Evolutionary conservation across 2,797 vertebrate genomes (phyloP), one percentile per base, ranked within the genome.

Genomic region (Myripristis jacobus): DNA sequence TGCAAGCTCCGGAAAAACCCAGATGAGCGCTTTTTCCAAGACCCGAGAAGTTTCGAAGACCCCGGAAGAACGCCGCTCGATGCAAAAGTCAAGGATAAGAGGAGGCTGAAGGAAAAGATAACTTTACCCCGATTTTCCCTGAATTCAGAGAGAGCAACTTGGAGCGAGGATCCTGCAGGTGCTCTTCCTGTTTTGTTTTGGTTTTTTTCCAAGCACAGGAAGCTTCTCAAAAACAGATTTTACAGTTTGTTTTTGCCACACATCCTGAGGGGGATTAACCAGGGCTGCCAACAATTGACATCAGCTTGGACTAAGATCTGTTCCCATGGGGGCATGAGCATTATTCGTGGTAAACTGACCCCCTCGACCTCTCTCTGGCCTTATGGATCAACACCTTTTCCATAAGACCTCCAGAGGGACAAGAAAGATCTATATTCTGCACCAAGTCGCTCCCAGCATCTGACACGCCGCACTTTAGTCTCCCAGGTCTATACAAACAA

Each of bases 181-280:
- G 88, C 73, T 79, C 52, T 79, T 89, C 79, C 70, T 89, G 75
- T 65, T 47, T 78, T 71, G 56, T 66, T 65, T 69, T n/a, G n/a
- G n/a, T 46, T 80, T 54, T 61, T 43, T 79, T 52, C 58, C 59
- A 15, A 59, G 73, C 84, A 36, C 80, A 85, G 87, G 89, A 92
- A 88, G 79, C 67, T 64, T 25, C 57, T 81, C 21, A 67, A 70
- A 80, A 89, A 90, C 67, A 82, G 76, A 44, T 11, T 13, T 41
- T 66, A 60, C 62, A 54, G 41, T 83, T 83, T 84, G 82, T 85
- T 89, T 81, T 61, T 29, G 24, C 25, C 63, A 66, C 59, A 71
- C 74, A 81, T 90, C 86, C 85, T 82, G 72, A 3, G 3, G 13
- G 38, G 12, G 60, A 54, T 51, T 34, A 41, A 50, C 31, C 44